Evolutionary conservation across 2,888 invertebrate species (phyloP).

Genomic region (Chorisops tibialis): DNA sequence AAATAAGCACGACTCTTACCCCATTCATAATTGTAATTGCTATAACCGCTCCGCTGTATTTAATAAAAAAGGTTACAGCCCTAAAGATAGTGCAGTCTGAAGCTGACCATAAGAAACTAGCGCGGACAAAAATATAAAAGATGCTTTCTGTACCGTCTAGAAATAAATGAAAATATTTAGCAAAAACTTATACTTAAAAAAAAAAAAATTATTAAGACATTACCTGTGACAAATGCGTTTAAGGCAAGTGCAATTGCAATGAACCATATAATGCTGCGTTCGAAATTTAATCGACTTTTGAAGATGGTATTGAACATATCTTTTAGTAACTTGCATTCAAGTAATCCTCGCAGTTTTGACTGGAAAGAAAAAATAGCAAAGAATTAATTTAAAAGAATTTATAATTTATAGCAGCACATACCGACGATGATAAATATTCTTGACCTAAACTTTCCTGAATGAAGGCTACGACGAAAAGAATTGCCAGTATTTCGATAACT

Average conservation of each 20-base stretch:
- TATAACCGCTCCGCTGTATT: conserved; percentile 58
- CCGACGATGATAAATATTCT: conserved; percentile 37
- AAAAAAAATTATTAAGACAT: too few relatives aligned
- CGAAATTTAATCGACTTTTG: conserved; percentile 45
- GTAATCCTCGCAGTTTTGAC: conserved; percentile 47
- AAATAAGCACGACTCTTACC: too few relatives aligned
- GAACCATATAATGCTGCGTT: conserved; percentile 50
- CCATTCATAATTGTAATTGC: conserved; percentile 60
- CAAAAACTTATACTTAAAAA: too few relatives aligned
- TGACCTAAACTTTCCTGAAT: conserved; percentile 46
- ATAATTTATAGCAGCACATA: too few relatives aligned
- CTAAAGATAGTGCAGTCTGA: conserved; percentile 60
- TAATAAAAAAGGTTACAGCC: conserved; percentile 55
- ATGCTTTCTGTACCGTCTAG: conserved; percentile 49
- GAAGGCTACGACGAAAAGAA: conserved; percentile 43
- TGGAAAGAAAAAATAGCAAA: conserved; percentile 32
- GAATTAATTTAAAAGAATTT: too few relatives aligned
- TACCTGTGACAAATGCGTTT: conserved; percentile 47
- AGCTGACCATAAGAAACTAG: conserved; percentile 65
- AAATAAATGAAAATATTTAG: too few relatives aligned
- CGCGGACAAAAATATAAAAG: conserved; percentile 62
- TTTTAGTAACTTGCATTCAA: conserved; percentile 46
- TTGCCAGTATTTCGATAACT: conserved; percentile 39
- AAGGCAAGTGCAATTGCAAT: conserved; percentile 46
- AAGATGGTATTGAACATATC: conserved; percentile 48